Percentiles rank a stretch among this genome's conserved stretches.
Evolutionary conservation across 2,113 vertebrate genomes (phyloP).

Genomic region (Cephalopterus ornatus): DNA sequence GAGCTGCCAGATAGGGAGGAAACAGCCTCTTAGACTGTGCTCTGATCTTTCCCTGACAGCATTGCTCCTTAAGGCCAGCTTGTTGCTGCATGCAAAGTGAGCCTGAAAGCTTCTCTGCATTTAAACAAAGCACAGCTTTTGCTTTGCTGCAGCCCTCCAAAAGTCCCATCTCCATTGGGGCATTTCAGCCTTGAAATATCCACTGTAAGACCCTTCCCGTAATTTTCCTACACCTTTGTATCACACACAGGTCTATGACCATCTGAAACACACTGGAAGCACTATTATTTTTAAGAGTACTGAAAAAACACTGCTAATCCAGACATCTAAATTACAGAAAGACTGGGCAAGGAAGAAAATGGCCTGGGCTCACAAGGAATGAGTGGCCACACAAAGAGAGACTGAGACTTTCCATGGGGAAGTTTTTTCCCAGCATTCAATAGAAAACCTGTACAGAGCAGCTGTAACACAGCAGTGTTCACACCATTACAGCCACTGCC

Average conservation of each 20-base stretch:
- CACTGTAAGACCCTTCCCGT: not conserved
- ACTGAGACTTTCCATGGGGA: not conserved
- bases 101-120: not conserved
- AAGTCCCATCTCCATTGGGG: not conserved
- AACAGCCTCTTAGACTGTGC: not conserved
- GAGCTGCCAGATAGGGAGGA: constrained; percentile 13
- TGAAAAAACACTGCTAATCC: not conserved
- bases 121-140: not conserved
- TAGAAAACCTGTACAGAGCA: not conserved
- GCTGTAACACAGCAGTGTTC: not conserved
- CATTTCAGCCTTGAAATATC: not conserved
- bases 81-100: not conserved
- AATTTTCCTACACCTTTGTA: not conserved
- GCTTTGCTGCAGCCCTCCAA: not conserved
- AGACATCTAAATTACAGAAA: not conserved
- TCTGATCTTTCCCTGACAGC: constrained; percentile 10
- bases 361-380: not conserved
- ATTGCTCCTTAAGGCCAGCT: not conserved
- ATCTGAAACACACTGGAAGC: not conserved
- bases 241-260: not conserved
- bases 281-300: not conserved
- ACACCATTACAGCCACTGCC: not conserved
- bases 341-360: not conserved
- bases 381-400: not conserved
- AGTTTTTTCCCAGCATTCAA: not conserved